Base-by-base conservation (phyloP, 2,888 invertebrate species). In the Mantis religiosa region DNA sequence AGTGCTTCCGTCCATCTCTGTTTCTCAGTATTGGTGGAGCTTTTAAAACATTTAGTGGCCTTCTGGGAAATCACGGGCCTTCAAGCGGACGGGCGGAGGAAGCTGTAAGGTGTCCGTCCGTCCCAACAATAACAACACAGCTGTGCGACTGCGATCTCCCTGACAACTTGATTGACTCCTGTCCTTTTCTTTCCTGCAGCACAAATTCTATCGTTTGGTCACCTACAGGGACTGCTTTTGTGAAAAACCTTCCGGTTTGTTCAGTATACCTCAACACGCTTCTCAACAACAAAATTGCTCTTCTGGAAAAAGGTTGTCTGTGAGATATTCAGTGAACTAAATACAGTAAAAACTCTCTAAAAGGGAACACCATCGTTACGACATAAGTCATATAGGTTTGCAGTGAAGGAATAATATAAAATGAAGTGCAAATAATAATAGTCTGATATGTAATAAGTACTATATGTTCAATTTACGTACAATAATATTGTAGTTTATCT, bases 21-120 rank as follows among this genome's bases (percentile, higher is more conserved):
- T 88, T 71, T 71, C 54, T 71, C 54, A 71, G 54, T 71, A 89
- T 89, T 86, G 86, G 83, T 30, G 86, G 89, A 54, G 87, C 87
- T 89, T 89, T 89, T 89, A 89, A 88, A 89, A 89, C 89, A 87
- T 89, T 87, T 89, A 87, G 87, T 87, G 89, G 87, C 81, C 87
- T 86, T 89, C 83, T 87, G 87, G 89, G 89, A 89, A 89, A 89
- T 89, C 87, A 87, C 84, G 82, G 54, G 54, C 54, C 20, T 20
- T 25, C 20, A 20, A 71, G 20, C 54, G 54, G 54, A 15, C 54
- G 15, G 15, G 20, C 15, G 25, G 54, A 71, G 20, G 54, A 71
- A 15, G 54, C 20, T 3, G 20, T 15, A 25, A 71, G 54, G 54
- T 71, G 54, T 71, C 54, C 54, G 54, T 71, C 54, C 54, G 54